Evolutionary conservation across 1,140 invertebrate species (phyloP), one percentile per base, ranked within the genome.

Genomic region (Dendrolimus punctatus): DNA sequence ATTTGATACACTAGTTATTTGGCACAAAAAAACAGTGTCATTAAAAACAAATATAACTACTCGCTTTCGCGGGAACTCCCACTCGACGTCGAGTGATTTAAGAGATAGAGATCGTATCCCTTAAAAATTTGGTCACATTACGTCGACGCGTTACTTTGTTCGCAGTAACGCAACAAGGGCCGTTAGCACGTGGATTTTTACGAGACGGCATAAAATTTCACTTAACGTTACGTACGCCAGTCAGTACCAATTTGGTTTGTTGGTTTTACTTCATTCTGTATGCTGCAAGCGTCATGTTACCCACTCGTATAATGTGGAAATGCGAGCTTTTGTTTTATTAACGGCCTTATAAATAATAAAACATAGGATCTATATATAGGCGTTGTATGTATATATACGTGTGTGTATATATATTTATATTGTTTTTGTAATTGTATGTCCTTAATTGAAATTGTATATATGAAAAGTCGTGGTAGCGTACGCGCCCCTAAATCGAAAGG

Each of bases 121-220:
- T 23, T 23, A 23, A 23, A 23, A 23, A 23, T 23, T 23, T 23
- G 23, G 23, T 23, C 23, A 23, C 23, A 23, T 23, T 23, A 23
- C 23, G 23, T 23, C 23, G 23, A 23, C 23, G 23, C 23, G 23
- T 23, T 42, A 51, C 43, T 52, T 52, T 52, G 50, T 46, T 36
- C 40, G 48, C 42, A 45, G 49, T 55, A 49, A 55, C 23, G 56
- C 46, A 62, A 60, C 60, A 57, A 55, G 44, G 42, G 40, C 49
- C 55, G 62, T 64, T 63, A 62, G 46, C 65, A 64, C 63, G 61
- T 62, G 57, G 57, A 75, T 73, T 74, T 78, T 74, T 74, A 76
- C 62, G 68, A 64, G 65, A 46, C 55, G 55, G 55, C 59, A 68
- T 78, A 76, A 74, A 76, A 76, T 74, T 74, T 76, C 69, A 69